Evolutionary conservation across 2,797 vertebrate species (phyloP).

Genomic region (Chaenodraco wilsoni): DNA sequence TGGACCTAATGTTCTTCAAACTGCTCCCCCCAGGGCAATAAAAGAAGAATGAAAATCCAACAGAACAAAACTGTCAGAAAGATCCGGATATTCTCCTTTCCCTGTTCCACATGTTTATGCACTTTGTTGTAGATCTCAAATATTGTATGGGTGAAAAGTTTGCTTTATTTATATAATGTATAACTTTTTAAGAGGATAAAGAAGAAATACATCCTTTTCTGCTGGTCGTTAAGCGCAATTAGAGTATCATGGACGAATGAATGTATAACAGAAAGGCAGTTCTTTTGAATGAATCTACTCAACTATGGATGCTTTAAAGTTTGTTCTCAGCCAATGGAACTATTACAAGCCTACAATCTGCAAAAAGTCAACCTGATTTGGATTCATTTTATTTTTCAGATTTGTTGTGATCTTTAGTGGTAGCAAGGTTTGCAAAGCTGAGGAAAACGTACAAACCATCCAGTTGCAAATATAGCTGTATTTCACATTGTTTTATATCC

Average conservation of each 20-base stretch:
- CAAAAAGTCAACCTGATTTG: slow-evolving; percentile 1
- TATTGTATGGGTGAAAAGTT: background rate
- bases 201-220: slow-evolving; percentile 24
- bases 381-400: slow-evolving; percentile 7
- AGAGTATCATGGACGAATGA: slow-evolving; percentile 4
- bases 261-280: background rate
- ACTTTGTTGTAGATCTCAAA: background rate
- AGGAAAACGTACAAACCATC: background rate
- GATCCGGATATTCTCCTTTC: background rate
- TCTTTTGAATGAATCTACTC: background rate
- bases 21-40: background rate
- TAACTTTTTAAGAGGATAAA: slow-evolving; percentile 5
- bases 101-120: background rate
- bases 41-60: background rate
- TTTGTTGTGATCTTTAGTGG: slow-evolving; percentile 1
- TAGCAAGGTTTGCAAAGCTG: slow-evolving; percentile 1
- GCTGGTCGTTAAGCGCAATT: slow-evolving; percentile 1
- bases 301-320: slow-evolving; percentile 6
- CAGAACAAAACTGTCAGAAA: background rate
- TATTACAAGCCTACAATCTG: background rate
- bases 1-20: background rate
- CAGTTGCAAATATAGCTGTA: background rate
- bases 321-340: background rate
- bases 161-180: background rate
- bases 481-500: background rate